phyloP scores from a whole-genome alignment of 2,797 vertebrate species.

The Leucoraja ocellata region DNA sequence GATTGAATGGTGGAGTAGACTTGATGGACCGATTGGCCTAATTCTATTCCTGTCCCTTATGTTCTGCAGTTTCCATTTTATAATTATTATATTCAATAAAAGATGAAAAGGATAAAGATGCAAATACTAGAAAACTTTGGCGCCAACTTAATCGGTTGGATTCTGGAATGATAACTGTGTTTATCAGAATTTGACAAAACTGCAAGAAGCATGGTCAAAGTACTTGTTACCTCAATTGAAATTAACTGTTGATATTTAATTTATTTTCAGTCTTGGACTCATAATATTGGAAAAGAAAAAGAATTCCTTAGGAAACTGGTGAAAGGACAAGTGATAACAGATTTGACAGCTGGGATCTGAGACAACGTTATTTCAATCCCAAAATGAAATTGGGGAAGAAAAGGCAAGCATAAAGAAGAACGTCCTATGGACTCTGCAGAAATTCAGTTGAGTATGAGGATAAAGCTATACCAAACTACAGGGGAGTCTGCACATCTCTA shows the following conservation, averaged over 20 bases:
- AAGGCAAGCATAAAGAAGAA: background rate
- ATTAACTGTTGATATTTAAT: slow-evolving; percentile 25
- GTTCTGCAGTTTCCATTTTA: background rate
- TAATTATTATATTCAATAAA: background rate
- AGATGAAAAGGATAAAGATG: background rate
- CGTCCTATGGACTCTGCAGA: background rate
- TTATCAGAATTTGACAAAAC: slow-evolving; percentile 26
- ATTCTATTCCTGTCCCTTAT: no score
- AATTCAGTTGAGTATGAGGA: background rate
- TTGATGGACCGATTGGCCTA: no score
- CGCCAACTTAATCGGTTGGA: background rate
- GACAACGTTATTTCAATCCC: slow-evolving; percentile 18
- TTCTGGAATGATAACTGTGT: background rate
- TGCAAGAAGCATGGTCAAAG: slow-evolving; percentile 24
- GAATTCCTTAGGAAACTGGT: slow-evolving; percentile 88
- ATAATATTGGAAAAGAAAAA: slow-evolving; percentile 88
- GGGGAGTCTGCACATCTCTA: slow-evolving; percentile 24
- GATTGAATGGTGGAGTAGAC: no score
- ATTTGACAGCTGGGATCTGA: slow-evolving; percentile 87
- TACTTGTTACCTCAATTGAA: background rate
- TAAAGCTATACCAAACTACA: slow-evolving; percentile 29
- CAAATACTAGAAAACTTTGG: background rate
- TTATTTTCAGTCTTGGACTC: slow-evolving; percentile 80
- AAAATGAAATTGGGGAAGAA: slow-evolving; percentile 3
- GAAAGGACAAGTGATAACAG: slow-evolving; percentile 78